These are phyloP conservation scores for Sturnus vulgaris DNA, from an alignment of 2,113 vertebrate genomes.

Conservation along the genomic window DNA sequence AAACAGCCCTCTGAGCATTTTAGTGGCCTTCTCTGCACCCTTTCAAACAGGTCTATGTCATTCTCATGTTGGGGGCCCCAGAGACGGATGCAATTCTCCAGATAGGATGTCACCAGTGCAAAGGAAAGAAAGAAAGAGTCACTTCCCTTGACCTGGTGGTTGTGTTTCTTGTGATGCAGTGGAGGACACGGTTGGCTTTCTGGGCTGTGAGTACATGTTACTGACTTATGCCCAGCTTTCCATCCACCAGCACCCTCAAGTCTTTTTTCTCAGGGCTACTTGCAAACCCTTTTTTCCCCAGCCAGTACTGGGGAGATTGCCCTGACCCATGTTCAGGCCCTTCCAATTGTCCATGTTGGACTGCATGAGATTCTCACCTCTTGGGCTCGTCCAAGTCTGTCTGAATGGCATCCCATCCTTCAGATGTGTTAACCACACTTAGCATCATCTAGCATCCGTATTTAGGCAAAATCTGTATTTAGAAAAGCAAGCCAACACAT, in stretches of 20 bases:
- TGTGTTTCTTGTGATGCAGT: neutral
- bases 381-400: neutral
- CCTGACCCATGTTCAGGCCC: too few relatives aligned
- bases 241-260: neutral
- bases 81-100: accelerated
- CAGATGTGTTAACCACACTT: accelerated
- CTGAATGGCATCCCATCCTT: neutral
- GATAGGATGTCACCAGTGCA: too few relatives aligned
- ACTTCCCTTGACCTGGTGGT: neutral
- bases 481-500: neutral
- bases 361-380: neutral
- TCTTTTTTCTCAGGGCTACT: neutral
- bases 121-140: neutral
- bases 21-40: neutral
- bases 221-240: neutral
- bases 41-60: neutral
- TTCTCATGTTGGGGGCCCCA: neutral
- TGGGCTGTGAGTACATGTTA: neutral
- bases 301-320: neutral
- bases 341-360: neutral
- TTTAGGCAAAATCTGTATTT: neutral
- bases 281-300: neutral
- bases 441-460: accelerated
- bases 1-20: neutral
- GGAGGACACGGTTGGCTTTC: accelerated